Evolutionary conservation across 2,113 vertebrate species (phyloP), one percentile per base, ranked within the genome.

Genomic region (Hypocryptadius cinnamomeus): DNA sequence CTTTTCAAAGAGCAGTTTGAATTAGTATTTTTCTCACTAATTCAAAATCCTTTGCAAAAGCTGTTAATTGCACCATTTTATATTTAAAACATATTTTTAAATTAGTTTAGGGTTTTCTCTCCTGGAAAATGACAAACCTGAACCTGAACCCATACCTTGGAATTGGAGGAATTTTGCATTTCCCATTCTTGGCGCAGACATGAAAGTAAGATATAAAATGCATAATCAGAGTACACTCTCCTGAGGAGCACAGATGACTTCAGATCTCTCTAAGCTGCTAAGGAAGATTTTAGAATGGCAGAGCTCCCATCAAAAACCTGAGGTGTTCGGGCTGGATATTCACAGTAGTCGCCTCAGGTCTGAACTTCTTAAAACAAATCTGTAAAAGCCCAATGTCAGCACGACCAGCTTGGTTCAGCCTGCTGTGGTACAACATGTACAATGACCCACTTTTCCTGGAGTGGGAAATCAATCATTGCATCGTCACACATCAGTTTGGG

Each of bases 381-480:
- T 83, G 53, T 71, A 70, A 74, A 92, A 80, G 15, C 72, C 76
- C 69, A 24, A 2, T 74, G 90, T 68, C 44, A 21, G 83, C 92
- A 90, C 3, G 18, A 80, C 50, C 70, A 10, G 88, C 89, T 89
- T 16, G 85, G 90, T 91, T 90, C 86, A 89, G 87, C 61, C n/a
- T n/a, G 71, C 79, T 66, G 82, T 89, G 95, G 93, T 74, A 92
- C 93, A 89, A 72, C 57, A 2, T 86, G 87, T 92, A 84, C 91
- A 50, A 73, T 85, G 93, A 97, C 94, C 97, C 89, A 63, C 77
- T 95, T 96, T 95, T 92, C 91, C 87, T 56, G 59, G 81, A 90
- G 89, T 6, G 50, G 73, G 91, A 92, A 92, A 97, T 97, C 96
- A 96, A 96, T 97, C 96, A 91, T 28, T 81, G 94, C 91, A 87